Base-by-base conservation (phyloP, 1,140 invertebrate genomes). In the Panagrolaimus sp. region DNA sequence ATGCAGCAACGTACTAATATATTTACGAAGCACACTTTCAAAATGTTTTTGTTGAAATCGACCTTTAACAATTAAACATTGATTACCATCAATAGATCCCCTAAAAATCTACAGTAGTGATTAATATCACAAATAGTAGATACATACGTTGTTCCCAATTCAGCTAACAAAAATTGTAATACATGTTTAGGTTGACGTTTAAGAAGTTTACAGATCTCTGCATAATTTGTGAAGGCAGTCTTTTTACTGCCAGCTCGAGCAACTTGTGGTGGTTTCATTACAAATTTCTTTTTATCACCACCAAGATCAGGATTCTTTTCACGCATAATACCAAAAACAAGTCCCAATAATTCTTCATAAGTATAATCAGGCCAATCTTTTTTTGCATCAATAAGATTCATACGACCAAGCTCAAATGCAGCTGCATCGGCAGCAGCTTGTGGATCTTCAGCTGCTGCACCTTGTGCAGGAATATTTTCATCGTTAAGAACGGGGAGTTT, bases 1-100 rank as follows among this genome's bases (percentile, higher is more conserved):
- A 72, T 7, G 2, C 11, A 25, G 16, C 23, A 27, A 68, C 75
- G 69, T 44, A 84, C 96, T 97, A 84, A 98, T 96, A 77, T 87
- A 88, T 87, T 90, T 88, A 85, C 95, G 89, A 73, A 99, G 88
- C 13, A 99, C 96, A 87, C 95, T 98, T 87, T 99, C 96, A 84
- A 99, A 98, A 86, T 99, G 96, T 88, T 98, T 99, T 84, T 98
- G 94, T 85, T 98, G 96, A 85, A 98, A 99, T 83, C 93, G 88
- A 68, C 96, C 96, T 86, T 98, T 98, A 76, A 99, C 98, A 79
- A 99, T 98, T n/a, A 99, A 87, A 83, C 97, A 94, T 84, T 91
- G 95, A 83, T 96, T 98, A 76, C 87, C 88, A 84, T 89, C 87
- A 43, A 89, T 85, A 67, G 87, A 88, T 67, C 88, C 88, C 83